These are phyloP conservation scores for Leptinotarsa undecemlineata DNA, from an alignment of 1,140 invertebrate species.

Conservation along the genomic window DNA sequence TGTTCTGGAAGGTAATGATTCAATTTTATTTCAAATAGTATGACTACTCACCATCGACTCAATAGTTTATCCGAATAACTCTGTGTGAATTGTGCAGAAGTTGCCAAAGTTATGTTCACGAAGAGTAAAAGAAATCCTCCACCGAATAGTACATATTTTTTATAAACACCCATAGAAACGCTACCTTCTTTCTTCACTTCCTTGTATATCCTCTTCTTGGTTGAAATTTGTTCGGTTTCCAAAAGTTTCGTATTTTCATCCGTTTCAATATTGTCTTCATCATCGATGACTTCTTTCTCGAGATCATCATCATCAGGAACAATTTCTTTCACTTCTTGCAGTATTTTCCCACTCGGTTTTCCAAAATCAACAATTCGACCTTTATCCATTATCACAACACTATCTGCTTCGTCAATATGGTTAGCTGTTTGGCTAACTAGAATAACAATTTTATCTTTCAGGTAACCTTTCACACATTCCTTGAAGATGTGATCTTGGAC, in stretches of 20 bases:
- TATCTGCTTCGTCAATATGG: slow-evolving; percentile 76
- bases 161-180: slow-evolving; percentile 36
- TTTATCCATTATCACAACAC: slow-evolving; percentile 66
- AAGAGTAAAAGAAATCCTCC: slow-evolving; percentile 37
- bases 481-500: slow-evolving; percentile 83
- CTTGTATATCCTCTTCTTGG: slow-evolving; percentile 37
- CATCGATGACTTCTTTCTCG: slow-evolving; percentile 21
- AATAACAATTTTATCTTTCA: slow-evolving; percentile 73
- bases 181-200: slow-evolving; percentile 40
- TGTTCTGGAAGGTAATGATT: no score
- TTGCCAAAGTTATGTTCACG: slow-evolving; percentile 31
- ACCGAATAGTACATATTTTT: slow-evolving; percentile 39
- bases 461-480: slow-evolving; percentile 69
- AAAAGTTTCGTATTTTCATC: slow-evolving; percentile 22
- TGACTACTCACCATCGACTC: slow-evolving; percentile 37
- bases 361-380: slow-evolving; percentile 57
- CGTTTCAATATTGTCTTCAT: slow-evolving; percentile 19
- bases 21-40: no score
- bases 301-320: slow-evolving; percentile 17
- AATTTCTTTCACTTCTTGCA: slow-evolving; percentile 27
- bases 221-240: slow-evolving; percentile 28
- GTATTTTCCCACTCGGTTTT: slow-evolving; percentile 44
- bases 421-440: slow-evolving; percentile 82
- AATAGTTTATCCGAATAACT: slow-evolving; percentile 39
- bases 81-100: slow-evolving; percentile 32